Conservation (phyloP, 2,888 invertebrate species). For the Leptinotarsa peninsularis region DNA sequence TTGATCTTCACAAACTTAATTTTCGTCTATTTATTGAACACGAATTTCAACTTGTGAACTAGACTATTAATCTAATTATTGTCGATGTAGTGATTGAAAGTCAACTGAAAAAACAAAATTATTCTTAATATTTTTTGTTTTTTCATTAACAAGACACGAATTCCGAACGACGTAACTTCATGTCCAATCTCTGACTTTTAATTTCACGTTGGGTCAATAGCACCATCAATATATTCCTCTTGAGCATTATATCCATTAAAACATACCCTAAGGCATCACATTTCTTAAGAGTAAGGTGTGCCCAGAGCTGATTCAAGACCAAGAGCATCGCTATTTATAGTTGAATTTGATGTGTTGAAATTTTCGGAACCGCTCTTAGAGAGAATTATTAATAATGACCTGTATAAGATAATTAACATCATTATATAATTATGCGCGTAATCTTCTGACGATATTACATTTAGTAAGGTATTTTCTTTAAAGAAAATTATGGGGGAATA, state of each 20-base stretch:
- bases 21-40: too few relatives aligned
- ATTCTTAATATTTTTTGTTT: neutral
- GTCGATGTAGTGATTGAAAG: too few relatives aligned
- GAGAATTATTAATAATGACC: neutral
- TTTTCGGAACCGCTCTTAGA: neutral
- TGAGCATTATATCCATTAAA: slow-evolving; percentile 3
- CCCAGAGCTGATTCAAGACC: neutral
- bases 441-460: neutral
- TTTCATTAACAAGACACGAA: neutral
- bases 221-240: neutral
- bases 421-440: neutral
- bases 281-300: slow-evolving; percentile 10
- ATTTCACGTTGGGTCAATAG: neutral
- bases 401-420: neutral
- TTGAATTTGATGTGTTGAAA: neutral
- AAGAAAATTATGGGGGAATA: too few relatives aligned
- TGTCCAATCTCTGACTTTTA: neutral
- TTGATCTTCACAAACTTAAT: too few relatives aligned
- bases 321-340: slow-evolving; percentile 16
- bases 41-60: too few relatives aligned
- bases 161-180: neutral
- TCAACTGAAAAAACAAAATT: too few relatives aligned
- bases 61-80: too few relatives aligned
- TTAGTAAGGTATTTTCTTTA: too few relatives aligned
- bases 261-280: slow-evolving; percentile 1